Evolutionary conservation across 2,113 vertebrate genomes (phyloP), one percentile per base, ranked within the genome.

Genomic region (Vulpes ferrilata): DNA sequence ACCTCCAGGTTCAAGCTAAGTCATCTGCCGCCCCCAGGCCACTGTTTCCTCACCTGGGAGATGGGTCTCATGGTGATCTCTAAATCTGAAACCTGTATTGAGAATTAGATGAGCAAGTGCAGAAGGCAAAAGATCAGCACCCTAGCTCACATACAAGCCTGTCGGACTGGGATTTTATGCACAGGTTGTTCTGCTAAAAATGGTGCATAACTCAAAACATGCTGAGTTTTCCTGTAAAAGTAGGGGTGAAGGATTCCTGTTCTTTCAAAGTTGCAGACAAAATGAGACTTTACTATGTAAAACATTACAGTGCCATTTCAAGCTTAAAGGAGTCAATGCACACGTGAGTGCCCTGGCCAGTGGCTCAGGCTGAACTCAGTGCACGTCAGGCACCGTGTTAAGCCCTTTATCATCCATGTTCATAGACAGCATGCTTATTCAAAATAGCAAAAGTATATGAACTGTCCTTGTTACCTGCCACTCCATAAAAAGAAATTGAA

Each of bases 321-420:
- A 92, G 53, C 71, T 1, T 55, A 38, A 83, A 35, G 57, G n/a
- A 88, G 20, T 64, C 60, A 64, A 60, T 51, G 30, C 22, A 1
- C 59, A 43, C 13, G 12, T 12, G 35, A 35, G 16, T 3, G 15
- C n/a, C 0, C 0, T 17, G 19, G 5, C 15, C 59, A 5, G 23
- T 1, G 20, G 55, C 7, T 51, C 53, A 83, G 3, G 3, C 30
- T 13, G 12, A 43, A 9, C 23, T 83, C 55, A 11, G 1, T 7
- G 17, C 3, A 12, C 5, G 0, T 11, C 16, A 13, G 32, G 27
- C 27, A 13, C 25, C 9, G 13, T 7, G 71, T 74, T 38, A 30
- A 53, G 67, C 35, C 11, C 22, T 32, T 62, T 55, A 12, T 3
- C 59, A 22, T 22, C 78, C 19, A 2, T 35, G 25, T 38, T 83